Conservation (phyloP, 2,888 invertebrate genomes). For the Agriotes lineatus region DNA sequence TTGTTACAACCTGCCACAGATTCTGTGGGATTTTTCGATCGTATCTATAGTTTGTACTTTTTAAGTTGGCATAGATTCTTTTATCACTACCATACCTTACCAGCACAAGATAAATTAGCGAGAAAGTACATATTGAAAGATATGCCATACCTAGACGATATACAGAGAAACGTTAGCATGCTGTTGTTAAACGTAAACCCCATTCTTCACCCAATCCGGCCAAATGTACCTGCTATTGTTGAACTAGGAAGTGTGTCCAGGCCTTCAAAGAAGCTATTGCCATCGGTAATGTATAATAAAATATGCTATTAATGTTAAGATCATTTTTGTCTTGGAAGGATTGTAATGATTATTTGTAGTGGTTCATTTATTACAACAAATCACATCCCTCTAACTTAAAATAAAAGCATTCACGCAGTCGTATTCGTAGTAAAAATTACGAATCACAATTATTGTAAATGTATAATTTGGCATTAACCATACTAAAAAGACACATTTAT, state of each 20-base stretch:
- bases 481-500: too few species aligned
- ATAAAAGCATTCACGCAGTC: too few species aligned
- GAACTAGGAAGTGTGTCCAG: slow-evolving; percentile 57
- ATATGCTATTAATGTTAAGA: too few species aligned
- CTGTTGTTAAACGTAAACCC: slow-evolving; percentile 59
- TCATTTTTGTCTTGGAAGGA: too few species aligned
- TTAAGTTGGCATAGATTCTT: slow-evolving; percentile 52
- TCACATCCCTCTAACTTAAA: too few species aligned
- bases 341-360: too few species aligned
- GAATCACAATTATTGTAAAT: too few species aligned
- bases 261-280: slow-evolving; percentile 53
- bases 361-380: too few species aligned
- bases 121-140: slow-evolving; percentile 58
- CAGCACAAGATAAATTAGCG: slow-evolving; percentile 53
- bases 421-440: too few species aligned
- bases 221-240: slow-evolving; percentile 57
- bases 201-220: slow-evolving; percentile 55
- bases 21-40: slow-evolving; percentile 65
- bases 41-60: slow-evolving; percentile 54
- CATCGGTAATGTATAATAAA: too few species aligned
- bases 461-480: too few species aligned
- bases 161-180: slow-evolving; percentile 57
- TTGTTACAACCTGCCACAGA: slow-evolving; percentile 56
- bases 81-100: slow-evolving; percentile 50
- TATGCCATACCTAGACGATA: slow-evolving; percentile 57